Evolutionary conservation across 2,888 invertebrate genomes (phyloP).

Genomic region (Troglohyphantes excavatus): DNA sequence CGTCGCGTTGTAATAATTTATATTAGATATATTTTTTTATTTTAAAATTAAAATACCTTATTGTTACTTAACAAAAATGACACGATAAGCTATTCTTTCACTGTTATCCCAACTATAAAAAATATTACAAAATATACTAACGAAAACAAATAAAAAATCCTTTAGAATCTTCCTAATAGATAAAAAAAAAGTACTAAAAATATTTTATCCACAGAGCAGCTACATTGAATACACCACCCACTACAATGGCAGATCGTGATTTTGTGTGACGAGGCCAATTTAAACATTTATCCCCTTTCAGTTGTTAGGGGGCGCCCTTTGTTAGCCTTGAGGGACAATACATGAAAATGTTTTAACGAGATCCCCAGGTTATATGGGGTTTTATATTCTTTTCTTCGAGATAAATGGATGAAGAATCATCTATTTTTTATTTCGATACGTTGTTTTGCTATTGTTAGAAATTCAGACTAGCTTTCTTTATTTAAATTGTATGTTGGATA

Average conservation of each 20-base stretch:
- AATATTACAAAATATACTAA: too few relatives aligned
- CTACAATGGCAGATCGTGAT: slow-evolving; percentile 55
- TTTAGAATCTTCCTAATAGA: too few relatives aligned
- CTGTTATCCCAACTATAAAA: too few relatives aligned
- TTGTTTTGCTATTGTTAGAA: background rate
- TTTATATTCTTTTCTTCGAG: background rate
- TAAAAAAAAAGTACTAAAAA: too few relatives aligned
- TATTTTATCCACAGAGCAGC: background rate
- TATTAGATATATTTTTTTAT: too few relatives aligned
- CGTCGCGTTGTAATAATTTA: too few relatives aligned
- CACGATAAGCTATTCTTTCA: too few relatives aligned
- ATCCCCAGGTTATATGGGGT: background rate
- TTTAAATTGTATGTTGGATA: background rate
- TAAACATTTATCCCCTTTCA: slow-evolving; percentile 49
- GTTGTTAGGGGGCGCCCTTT: slow-evolving; percentile 42
- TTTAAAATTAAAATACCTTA: too few relatives aligned
- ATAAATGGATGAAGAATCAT: background rate
- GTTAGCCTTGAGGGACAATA: slow-evolving; percentile 57
- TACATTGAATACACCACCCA: slow-evolving; percentile 3
- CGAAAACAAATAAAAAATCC: too few relatives aligned
- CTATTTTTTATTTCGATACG: background rate
- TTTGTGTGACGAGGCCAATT: slow-evolving; percentile 61
- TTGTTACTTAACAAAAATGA: too few relatives aligned
- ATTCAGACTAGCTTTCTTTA: too few relatives aligned
- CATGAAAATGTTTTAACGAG: slow-evolving; percentile 60